A percentile compares a stretch with the other conserved stretches of the same genome.
Conservation (phyloP, 92 coral and sea anemone species). For the Parazoanthus atlanticus region DNA sequence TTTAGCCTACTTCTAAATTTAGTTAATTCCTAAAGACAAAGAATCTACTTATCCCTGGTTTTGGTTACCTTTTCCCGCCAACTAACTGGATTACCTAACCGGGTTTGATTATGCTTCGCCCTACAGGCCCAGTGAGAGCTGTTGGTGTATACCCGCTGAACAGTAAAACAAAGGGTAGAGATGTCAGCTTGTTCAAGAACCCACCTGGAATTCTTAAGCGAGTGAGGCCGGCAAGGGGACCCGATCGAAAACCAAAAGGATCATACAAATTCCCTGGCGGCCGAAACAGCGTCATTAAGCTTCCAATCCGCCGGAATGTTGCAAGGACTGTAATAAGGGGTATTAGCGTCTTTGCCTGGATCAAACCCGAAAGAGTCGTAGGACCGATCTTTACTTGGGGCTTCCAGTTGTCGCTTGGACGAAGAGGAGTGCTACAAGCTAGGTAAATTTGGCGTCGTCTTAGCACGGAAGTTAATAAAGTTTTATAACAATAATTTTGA, state of each 20-base stretch:
- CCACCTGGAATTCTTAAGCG: slow-evolving; percentile 69
- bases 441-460: neutral
- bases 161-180: slow-evolving; percentile 54
- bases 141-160: slow-evolving; percentile 78
- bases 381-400: slow-evolving; percentile 86
- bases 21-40: too few relatives aligned
- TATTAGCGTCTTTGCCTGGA: slow-evolving; percentile 78
- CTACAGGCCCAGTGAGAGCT: slow-evolving; percentile 76
- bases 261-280: slow-evolving; percentile 78
- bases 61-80: neutral
- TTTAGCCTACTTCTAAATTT: too few relatives aligned
- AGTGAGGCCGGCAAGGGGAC: slow-evolving; percentile 81
- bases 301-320: slow-evolving; percentile 67
- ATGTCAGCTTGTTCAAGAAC: slow-evolving; percentile 77
- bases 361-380: slow-evolving; percentile 58
- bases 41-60: too few relatives aligned
- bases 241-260: slow-evolving; percentile 76
- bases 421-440: slow-evolving; percentile 57
- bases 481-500: too few relatives aligned
- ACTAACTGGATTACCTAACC: neutral
- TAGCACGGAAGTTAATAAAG: too few relatives aligned
- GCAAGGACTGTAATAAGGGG: slow-evolving; percentile 70
- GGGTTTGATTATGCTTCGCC: neutral
- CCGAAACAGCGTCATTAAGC: slow-evolving; percentile 64
- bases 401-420: slow-evolving; percentile 69